These are phyloP conservation scores for Penaeus indicus DNA, from an alignment of 1,140 invertebrate species.

Conservation along the genomic window DNA sequence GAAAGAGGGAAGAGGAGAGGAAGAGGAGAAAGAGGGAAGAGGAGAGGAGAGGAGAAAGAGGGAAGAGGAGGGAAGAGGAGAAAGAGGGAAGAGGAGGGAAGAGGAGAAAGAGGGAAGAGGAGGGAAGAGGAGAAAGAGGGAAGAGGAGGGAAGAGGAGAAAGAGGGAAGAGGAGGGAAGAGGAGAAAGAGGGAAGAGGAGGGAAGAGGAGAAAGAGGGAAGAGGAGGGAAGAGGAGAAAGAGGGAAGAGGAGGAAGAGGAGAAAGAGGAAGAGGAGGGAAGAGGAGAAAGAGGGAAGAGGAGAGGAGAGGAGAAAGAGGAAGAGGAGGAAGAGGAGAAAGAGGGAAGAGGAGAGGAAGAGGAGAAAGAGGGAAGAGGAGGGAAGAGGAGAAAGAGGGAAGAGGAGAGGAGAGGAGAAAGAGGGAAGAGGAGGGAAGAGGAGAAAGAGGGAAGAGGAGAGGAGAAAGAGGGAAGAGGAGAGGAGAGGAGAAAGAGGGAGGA, in stretches of 20 bases:
- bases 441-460: neutral
- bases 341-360: neutral
- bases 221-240: neutral
- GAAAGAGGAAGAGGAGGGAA: constrained; percentile 10
- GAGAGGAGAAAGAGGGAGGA: neutral
- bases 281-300: constrained; percentile 10
- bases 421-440: neutral
- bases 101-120: too few species aligned
- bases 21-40: too few species aligned
- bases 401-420: neutral
- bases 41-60: too few species aligned
- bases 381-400: neutral
- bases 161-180: too few species aligned
- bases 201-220: neutral
- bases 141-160: neutral
- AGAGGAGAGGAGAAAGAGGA: neutral
- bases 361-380: neutral
- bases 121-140: too few species aligned
- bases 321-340: too few species aligned
- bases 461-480: neutral
- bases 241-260: constrained; percentile 1
- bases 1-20: too few species aligned
- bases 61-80: too few species aligned
- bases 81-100: too few species aligned
- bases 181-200: neutral